These are phyloP conservation scores for Nymphalis urticae DNA, from an alignment of 2,888 invertebrate species.

Conservation along the genomic window DNA sequence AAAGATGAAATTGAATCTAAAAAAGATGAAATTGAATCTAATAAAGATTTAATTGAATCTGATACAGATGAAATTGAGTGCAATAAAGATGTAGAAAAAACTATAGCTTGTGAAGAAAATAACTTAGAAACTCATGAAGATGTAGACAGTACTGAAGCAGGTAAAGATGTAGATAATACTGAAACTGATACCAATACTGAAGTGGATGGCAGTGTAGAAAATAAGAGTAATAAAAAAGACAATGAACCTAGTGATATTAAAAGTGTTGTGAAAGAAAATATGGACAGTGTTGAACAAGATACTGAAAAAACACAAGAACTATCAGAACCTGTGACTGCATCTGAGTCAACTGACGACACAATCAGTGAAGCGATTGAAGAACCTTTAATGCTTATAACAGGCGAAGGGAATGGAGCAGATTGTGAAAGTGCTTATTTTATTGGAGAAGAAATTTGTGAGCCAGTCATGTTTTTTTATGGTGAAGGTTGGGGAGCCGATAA, in stretches of 20 bases:
- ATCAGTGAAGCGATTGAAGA: conserved; percentile 87
- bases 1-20: background rate
- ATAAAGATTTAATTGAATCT: background rate
- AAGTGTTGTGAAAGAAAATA: conserved; percentile 37
- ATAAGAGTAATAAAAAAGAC: conserved; percentile 43
- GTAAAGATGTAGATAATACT: conserved; percentile 11
- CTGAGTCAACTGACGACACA: conserved; percentile 40
- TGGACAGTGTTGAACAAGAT: conserved; percentile 41
- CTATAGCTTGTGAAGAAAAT: no score
- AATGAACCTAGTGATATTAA: conserved; percentile 39
- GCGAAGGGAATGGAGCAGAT: conserved; percentile 85
- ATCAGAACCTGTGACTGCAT: conserved; percentile 19
- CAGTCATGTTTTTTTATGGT: conserved; percentile 85
- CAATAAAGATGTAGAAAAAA: background rate
- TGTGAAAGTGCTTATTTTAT: conserved; percentile 81
- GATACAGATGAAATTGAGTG: no score
- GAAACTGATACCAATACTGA: conserved; percentile 34
- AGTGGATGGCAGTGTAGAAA: conserved; percentile 40
- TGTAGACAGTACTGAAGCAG: background rate
- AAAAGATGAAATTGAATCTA: background rate
- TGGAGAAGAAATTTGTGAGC: conserved; percentile 88
- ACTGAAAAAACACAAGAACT: conserved; percentile 26
- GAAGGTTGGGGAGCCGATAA: conserved; percentile 88
- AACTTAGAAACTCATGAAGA: background rate
- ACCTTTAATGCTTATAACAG: conserved; percentile 85